A percentile compares a stretch with the other conserved stretches of the same genome.
These are phyloP conservation scores for Oceanodroma tethys DNA, from an alignment of 2,113 vertebrate species.

Conservation along the genomic window DNA sequence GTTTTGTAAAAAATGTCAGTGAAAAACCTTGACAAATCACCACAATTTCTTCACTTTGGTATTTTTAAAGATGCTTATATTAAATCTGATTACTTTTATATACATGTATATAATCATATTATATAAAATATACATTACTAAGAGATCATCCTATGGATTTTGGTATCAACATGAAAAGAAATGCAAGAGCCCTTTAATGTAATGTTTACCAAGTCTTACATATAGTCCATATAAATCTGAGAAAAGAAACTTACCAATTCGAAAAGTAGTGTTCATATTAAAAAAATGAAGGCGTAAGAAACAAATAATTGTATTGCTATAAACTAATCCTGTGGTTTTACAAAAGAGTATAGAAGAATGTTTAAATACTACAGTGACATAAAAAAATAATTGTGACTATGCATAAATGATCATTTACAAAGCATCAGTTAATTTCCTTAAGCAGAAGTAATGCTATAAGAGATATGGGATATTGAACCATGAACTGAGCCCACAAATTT, in stretches of 20 bases:
- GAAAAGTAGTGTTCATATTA: not conserved
- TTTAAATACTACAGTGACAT: slow-evolving; percentile 6
- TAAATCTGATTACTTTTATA: not conserved
- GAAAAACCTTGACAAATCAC: not conserved
- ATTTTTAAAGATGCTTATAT: not conserved
- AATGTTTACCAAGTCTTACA: not conserved
- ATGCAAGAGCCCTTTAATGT: not conserved
- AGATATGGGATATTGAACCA: not conserved
- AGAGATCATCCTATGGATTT: not conserved
- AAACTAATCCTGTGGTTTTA: not conserved
- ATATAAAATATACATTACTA: not conserved
- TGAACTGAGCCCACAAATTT: slow-evolving; percentile 1
- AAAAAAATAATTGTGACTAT: not conserved
- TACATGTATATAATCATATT: not conserved
- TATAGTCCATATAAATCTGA: not conserved
- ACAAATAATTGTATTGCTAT: not conserved
- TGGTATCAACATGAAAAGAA: slow-evolving; percentile 1
- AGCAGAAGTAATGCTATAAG: not conserved
- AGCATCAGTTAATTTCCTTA: slow-evolving; percentile 6
- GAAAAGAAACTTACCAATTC: not conserved
- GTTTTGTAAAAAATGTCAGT: not conserved
- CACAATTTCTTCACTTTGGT: not conserved
- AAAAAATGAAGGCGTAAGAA: not conserved
- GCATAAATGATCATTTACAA: slow-evolving; percentile 13
- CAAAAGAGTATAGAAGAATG: not conserved